Percentiles rank a stretch among this genome's conserved stretches.
These are phyloP conservation scores for Pterocles gutturalis DNA, from an alignment of 2,113 vertebrate species.

Conservation along the genomic window DNA sequence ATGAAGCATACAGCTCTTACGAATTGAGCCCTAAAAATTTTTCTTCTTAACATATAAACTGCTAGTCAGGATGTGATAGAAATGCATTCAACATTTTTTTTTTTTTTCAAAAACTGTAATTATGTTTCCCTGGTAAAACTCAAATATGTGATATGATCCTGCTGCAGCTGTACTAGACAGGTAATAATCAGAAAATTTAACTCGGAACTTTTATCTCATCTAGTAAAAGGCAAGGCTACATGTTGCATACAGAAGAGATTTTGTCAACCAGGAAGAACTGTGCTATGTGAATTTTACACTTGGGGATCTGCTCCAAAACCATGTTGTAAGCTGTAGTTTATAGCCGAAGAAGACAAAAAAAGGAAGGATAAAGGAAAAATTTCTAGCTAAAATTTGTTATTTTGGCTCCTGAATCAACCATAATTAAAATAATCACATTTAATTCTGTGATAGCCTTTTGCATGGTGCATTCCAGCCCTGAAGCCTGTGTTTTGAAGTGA, in stretches of 20 bases:
- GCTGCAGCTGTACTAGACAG: slow-evolving; percentile 66
- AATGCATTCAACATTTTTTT: slow-evolving; percentile 62
- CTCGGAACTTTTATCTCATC: slow-evolving; percentile 57
- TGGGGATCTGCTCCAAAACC: slow-evolving; percentile 16
- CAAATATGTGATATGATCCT: slow-evolving; percentile 63
- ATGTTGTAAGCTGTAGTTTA: neutral
- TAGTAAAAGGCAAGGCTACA: slow-evolving; percentile 49
- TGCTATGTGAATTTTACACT: slow-evolving; percentile 57
- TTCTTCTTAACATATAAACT: slow-evolving; percentile 75
- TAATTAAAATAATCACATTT: neutral
- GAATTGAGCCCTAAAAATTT: slow-evolving; percentile 70
- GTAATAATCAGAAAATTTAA: slow-evolving; percentile 76
- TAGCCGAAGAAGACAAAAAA: neutral
- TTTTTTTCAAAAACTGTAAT: slow-evolving; percentile 70
- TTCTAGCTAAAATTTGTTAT: neutral
- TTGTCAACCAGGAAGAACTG: slow-evolving; percentile 36
- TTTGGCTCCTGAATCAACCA: neutral
- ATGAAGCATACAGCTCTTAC: slow-evolving; percentile 70
- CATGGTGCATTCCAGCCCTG: neutral
- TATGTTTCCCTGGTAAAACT: slow-evolving; percentile 67
- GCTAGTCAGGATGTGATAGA: slow-evolving; percentile 69
- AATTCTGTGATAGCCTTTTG: neutral
- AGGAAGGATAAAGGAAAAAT: neutral
- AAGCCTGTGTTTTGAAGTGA: neutral
- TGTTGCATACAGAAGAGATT: slow-evolving; percentile 17